Base-by-base conservation (phyloP, 2,888 invertebrate species). In the Drosophila crucigera region DNA sequence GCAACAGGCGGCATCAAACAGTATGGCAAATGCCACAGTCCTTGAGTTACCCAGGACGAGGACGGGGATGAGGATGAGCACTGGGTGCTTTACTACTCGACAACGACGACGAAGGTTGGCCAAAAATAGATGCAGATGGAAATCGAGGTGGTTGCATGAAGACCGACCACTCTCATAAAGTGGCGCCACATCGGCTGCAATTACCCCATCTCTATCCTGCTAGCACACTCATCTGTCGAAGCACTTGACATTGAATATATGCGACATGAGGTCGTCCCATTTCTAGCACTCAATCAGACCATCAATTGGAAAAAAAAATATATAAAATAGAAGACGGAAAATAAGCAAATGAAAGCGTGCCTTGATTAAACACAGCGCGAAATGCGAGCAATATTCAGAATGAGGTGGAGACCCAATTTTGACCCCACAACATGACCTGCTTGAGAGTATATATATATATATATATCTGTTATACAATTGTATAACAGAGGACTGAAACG, bases 221-320 rank as follows among this genome's bases (percentile, higher is more conserved):
- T 49, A 9, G 19, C 14, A 19, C 28, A 19, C 28, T n/a, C 55
- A 66, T 56, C 54, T 60, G 28, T 65, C 25, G 55, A 67, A 72
- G 68, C 76, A 79, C 84, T 86, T 83, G 87, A 84, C 89, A 84
- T 86, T 84, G 87, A 83, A 79, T 65, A 68, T 68, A 63, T 56
- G 39, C 58, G 63, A 28, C 63, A 61, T 61, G 71, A 73, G 77
- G 80, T 73, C 67, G 60, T 66, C 61, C 60, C 59, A 61, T 73
- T 70, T 58, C 68, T 87, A 71, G 70, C 82, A 77, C 72, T 82
- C 78, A 80, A 73, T 77, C 70, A 79, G 68, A 60, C 61, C 56
- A 73, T 66, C 84, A 89, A 84, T 84, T 87, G 80, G 60, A 64
- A 37, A 30, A 37, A 37, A 25, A 52, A 19, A 22, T 2, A 35